Base-by-base conservation (phyloP, 2,797 vertebrate species). In the Microctenopoma lineatum region DNA sequence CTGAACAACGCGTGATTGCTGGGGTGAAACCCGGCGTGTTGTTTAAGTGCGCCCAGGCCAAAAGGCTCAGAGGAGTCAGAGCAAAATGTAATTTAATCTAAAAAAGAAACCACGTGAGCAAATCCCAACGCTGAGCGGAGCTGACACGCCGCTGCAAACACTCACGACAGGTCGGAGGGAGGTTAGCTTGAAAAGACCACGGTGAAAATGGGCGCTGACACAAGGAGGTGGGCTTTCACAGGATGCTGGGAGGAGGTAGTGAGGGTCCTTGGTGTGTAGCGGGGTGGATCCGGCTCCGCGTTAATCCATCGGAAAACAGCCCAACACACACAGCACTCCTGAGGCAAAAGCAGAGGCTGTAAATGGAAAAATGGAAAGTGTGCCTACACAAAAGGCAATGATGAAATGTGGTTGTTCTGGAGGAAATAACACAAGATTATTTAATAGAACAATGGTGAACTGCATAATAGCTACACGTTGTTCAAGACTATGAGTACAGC, bases 321-420 rank as follows among this genome's bases (percentile, higher is more conserved):
- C 68, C n/a, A 13, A 53, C 59, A 55, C 66, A 60, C 68, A 59
- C 46, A 4, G 54, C 75, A 77, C 73, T 83, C 78, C 63, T 15
- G 67, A 46, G 74, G 69, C 76, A 58, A 68, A 66, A 14, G 48
- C 32, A 18, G 69, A 65, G 73, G 74, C 64, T 65, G 68, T 63
- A 80, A 81, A 70, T 60, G 51, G 66, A 32, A 80, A 80, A 84
- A 73, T 69, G 65, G 60, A 74, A 56, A 52, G 29, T 63, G 38
- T 47, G 70, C 66, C 75, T 46, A 11, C 45, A 86, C 58, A 81
- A 79, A 84, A 76, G 57, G 54, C 59, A 57, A 57, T 71, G 77
- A 87, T 77, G 78, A 90, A 84, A 87, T 73, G 73, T 27, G 66
- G 55, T 62, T 45, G 75, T 85, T 84, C 62, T 61, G 66, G 46